A percentile compares a stretch with the other conserved stretches of the same genome.
Evolutionary conservation across 2,113 vertebrate genomes (phyloP).

Genomic region (Pangasianodon hypophthalmus): DNA sequence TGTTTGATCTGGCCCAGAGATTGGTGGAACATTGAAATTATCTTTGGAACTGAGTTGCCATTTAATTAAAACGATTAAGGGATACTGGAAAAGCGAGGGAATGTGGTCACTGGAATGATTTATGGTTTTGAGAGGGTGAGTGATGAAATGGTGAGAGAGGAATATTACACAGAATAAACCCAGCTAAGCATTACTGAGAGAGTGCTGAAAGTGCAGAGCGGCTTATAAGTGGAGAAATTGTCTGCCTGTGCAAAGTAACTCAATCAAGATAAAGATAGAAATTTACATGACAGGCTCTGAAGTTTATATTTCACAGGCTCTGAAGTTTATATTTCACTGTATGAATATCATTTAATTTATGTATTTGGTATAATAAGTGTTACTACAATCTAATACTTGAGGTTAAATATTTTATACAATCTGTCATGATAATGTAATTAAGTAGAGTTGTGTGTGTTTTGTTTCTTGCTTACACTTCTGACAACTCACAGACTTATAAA

Average conservation of each 20-base stretch:
- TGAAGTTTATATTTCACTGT: not conserved
- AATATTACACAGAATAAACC: slow-evolving; percentile 46
- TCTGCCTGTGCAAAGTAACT: slow-evolving; percentile 20
- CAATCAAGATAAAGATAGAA: slow-evolving; percentile 1
- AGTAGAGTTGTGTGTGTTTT: not conserved
- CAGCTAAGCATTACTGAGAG: slow-evolving; percentile 40
- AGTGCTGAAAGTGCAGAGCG: slow-evolving; percentile 48
- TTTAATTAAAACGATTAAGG: slow-evolving; percentile 55
- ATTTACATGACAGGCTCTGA: slow-evolving; percentile 12
- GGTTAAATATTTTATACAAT: slow-evolving; percentile 9
- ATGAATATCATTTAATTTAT: slow-evolving; percentile 34
- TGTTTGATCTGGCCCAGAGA: slow-evolving; percentile 57
- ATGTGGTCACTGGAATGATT: slow-evolving; percentile 40
- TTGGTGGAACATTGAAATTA: slow-evolving; percentile 49
- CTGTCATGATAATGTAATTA: slow-evolving; percentile 36
- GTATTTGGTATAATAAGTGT: slow-evolving; percentile 6
- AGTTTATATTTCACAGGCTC: not conserved
- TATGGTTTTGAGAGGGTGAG: slow-evolving; percentile 41
- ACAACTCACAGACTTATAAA: not conserved
- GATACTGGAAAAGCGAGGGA: slow-evolving; percentile 40
- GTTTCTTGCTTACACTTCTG: not conserved
- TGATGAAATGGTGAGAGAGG: slow-evolving; percentile 51
- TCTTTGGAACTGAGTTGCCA: slow-evolving; percentile 47
- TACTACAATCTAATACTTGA: slow-evolving; percentile 2
- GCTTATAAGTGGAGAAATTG: not conserved